Evolutionary conservation across 2,113 vertebrate species (phyloP).

Genomic region (Atlantisia rogersi): DNA sequence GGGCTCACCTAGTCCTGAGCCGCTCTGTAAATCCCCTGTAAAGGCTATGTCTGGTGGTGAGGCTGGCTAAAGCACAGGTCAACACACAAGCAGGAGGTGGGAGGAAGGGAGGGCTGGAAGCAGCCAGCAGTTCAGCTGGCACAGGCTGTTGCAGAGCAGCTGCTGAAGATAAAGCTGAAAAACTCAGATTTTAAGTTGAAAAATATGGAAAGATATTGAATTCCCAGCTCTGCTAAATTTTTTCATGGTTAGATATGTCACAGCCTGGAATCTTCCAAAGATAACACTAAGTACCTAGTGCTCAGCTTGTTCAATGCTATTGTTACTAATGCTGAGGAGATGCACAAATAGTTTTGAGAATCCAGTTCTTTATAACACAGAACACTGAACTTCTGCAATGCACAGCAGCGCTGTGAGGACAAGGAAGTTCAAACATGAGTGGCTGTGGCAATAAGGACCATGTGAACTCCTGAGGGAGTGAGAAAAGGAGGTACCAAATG

Average conservation of each 20-base stretch:
- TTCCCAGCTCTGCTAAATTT: neutral
- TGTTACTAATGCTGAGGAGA: neutral
- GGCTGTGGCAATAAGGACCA: neutral
- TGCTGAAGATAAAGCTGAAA: neutral
- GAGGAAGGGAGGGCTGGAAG: neutral
- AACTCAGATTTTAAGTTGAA: neutral
- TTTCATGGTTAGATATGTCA: neutral
- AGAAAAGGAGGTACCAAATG: neutral
- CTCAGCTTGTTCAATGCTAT: neutral
- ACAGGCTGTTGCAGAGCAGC: neutral
- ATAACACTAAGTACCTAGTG: fast-evolving
- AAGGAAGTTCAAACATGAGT: fast-evolving
- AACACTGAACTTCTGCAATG: neutral
- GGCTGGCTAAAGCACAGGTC: fast-evolving
- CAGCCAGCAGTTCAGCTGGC: neutral
- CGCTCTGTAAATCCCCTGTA: neutral
- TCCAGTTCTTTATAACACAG: neutral
- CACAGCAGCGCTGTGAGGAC: neutral
- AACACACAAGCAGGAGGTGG: fast-evolving
- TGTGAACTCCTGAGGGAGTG: neutral
- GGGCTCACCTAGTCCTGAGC: neutral
- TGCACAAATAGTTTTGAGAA: neutral
- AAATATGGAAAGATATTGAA: neutral
- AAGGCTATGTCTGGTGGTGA: no score
- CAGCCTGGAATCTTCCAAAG: neutral